These are phyloP conservation scores for Plusia festucae DNA, from an alignment of 2,888 invertebrate species.

Conservation along the genomic window DNA sequence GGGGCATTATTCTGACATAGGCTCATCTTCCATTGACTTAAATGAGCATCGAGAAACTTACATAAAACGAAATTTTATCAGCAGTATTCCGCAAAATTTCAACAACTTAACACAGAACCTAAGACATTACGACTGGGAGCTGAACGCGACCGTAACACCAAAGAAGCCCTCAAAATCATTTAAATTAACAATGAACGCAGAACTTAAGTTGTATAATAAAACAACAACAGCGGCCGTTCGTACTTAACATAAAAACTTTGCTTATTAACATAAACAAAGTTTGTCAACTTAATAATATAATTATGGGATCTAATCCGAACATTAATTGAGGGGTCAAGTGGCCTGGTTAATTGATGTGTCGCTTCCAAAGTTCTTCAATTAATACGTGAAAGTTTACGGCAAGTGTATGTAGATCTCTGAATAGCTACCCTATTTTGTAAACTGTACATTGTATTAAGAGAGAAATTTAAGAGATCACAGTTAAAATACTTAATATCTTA, in stretches of 20 bases:
- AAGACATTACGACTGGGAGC: not conserved
- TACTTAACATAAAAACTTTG: conserved; percentile 13
- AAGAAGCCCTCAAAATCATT: conserved; percentile 5
- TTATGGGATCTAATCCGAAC: conserved; percentile 31
- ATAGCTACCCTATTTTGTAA: not conserved
- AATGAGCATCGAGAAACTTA: not conserved
- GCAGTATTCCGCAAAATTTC: conserved; percentile 2
- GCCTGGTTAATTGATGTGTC: conserved; percentile 56
- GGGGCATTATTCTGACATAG: too few species aligned
- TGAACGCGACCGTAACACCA: not conserved
- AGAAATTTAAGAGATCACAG: too few species aligned
- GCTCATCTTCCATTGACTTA: not conserved
- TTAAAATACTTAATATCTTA: too few species aligned
- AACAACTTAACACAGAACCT: not conserved
- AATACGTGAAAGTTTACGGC: conserved; percentile 67
- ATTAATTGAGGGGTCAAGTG: conserved; percentile 32
- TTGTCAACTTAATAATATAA: conserved; percentile 25
- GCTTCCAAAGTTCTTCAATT: conserved; percentile 58
- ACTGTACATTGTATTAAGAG: too few species aligned
- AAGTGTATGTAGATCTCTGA: conserved; percentile 65
- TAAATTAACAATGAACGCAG: conserved; percentile 8
- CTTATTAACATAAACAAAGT: conserved; percentile 16
- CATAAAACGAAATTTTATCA: not conserved
- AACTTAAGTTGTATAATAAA: conserved; percentile 8
- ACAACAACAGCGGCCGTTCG: conserved; percentile 6